These are phyloP conservation scores for Acanthurus lineatus DNA, from an alignment of 2,797 vertebrate species.

Conservation along the genomic window DNA sequence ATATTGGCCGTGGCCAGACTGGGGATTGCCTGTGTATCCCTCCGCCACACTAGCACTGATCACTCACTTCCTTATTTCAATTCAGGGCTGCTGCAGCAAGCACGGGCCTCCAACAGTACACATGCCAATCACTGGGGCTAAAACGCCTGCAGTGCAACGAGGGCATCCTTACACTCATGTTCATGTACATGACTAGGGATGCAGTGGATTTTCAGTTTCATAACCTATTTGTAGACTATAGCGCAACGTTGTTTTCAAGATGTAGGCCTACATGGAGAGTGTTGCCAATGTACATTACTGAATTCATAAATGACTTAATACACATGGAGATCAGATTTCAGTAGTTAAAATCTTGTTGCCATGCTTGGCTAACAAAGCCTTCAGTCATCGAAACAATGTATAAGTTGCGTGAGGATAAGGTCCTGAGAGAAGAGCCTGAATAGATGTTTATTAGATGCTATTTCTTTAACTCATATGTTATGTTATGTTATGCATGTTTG, in stretches of 20 bases:
- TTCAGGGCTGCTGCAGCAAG: conserved; percentile 60
- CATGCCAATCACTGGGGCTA: conserved; percentile 60
- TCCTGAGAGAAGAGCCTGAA: neutral
- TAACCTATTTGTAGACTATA: neutral
- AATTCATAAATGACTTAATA: neutral
- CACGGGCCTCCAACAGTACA: conserved; percentile 48
- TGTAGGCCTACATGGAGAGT: neutral
- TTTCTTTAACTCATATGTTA: neutral
- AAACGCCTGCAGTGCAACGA: conserved; percentile 65
- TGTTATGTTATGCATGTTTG: no score
- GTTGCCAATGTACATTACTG: neutral
- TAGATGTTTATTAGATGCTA: neutral
- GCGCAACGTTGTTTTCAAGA: neutral
- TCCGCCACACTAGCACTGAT: conserved; percentile 81
- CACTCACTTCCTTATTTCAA: conserved; percentile 83
- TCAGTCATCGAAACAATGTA: neutral
- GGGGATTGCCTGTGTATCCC: conserved; percentile 83
- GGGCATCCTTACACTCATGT: conserved; percentile 34
- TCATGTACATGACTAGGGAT: neutral
- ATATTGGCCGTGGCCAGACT: conserved; percentile 77
- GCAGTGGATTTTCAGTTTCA: neutral
- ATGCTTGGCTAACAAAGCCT: neutral
- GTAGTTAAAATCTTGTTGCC: neutral
- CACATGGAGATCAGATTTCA: neutral
- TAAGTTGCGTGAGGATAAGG: neutral